Evolutionary conservation across 2,888 invertebrate genomes (phyloP), one percentile per base, ranked within the genome.

Genomic region (Cephus sareptanus): DNA sequence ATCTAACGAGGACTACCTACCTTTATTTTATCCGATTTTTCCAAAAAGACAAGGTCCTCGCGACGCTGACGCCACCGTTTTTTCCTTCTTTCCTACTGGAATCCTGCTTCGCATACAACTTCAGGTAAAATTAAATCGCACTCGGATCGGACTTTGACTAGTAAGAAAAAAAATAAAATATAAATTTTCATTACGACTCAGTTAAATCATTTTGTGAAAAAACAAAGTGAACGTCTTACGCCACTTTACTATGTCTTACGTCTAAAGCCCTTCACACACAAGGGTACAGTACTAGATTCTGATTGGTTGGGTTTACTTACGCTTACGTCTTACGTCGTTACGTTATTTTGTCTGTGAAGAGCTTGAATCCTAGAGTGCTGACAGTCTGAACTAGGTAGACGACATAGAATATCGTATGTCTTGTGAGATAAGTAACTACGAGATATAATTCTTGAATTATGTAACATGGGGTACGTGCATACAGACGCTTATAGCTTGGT

Each of bases 381-480:
- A 56, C 56, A 56, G 23, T 56, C 23, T 23, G 56, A 23, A 56
- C 40, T 23, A 40, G 23, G 23, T 23, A 23, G 40, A 40, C 40
- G 23, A 40, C 56, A 15, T 23, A 56, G 56, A 56, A 23, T 56
- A 56, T 56, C 56, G 6, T 56, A 56, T 56, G 23, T 23, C 56
- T 15, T 56, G 56, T 56, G 9, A 82, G 83, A 83, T 84, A 84
- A 84, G 84, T 84, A 12, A 3, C 35, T 12, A 79, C 81, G 79
- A 81, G 81, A 82, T 83, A 84, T 83, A 83, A 85, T 84, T 84
- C 85, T 85, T 85, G 84, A 86, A 86, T 86, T 87, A 85, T 85
- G 83, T 83, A 56, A 56, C 9, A 56, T 9, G 56, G 23, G 9
- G 56, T 56, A 56, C 23, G 9, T 56, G 23, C 15, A 56, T 56